A percentile compares a stretch with the other conserved stretches of the same genome.
Conservation (phyloP, 1,140 invertebrate genomes). For the Musca domestica region DNA sequence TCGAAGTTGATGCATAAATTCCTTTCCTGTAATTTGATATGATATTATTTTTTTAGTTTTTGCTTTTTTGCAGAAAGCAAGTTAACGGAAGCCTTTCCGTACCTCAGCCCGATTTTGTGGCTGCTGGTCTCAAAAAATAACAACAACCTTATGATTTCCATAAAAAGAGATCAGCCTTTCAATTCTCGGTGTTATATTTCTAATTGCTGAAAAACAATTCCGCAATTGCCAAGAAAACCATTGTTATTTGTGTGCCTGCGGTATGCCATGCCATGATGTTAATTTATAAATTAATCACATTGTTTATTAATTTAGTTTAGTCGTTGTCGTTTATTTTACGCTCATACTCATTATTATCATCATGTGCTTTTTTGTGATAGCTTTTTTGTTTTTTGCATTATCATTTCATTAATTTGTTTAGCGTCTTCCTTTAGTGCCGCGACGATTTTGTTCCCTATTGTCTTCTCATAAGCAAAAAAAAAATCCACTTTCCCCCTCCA, state of each 20-base stretch:
- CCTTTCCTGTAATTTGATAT: not conserved
- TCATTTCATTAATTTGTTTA: not conserved
- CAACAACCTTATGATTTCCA: no score
- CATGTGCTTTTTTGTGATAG: no score
- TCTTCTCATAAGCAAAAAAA: conserved; percentile 13
- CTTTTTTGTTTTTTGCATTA: no score
- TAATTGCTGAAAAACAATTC: not conserved
- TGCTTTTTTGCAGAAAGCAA: no score
- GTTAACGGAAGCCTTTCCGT: conserved; percentile 18
- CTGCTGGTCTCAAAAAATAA: no score
- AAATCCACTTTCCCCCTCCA: no score
- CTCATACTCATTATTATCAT: no score
- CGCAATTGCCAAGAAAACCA: not conserved
- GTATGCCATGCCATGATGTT: conserved; percentile 32
- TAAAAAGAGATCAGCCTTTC: no score
- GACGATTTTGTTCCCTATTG: not conserved
- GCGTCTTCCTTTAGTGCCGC: no score
- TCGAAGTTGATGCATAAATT: not conserved
- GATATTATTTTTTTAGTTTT: not conserved
- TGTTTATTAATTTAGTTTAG: conserved; percentile 53
- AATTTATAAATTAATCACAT: conserved; percentile 54
- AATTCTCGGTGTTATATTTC: no score
- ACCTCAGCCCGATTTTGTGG: not conserved
- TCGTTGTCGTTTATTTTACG: no score
- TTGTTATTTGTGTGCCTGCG: not conserved